Evolutionary conservation across 2,888 invertebrate species (phyloP).

Genomic region (Tanytarsus gracilentus): DNA sequence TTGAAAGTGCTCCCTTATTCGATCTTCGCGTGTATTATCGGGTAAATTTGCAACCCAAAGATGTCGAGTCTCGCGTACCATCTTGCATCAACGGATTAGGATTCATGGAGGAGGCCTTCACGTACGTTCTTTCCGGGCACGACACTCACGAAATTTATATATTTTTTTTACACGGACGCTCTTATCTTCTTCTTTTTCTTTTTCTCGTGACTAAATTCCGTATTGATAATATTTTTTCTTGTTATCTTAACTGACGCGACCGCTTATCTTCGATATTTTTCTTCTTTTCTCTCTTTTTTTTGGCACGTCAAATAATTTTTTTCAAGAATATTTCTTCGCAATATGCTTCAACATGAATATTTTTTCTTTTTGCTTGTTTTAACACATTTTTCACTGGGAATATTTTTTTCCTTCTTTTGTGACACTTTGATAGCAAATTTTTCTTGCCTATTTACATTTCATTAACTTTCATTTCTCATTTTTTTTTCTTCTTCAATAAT

Average conservation of each 20-base stretch:
- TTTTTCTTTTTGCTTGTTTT: neutral
- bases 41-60: slow-evolving; percentile 99
- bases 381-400: neutral
- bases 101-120: slow-evolving; percentile 54
- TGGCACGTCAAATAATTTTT: slow-evolving; percentile 16
- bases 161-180: neutral
- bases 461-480: neutral
- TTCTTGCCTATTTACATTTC: slow-evolving; percentile 2
- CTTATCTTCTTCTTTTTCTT: neutral
- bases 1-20: slow-evolving; percentile 95
- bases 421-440: neutral
- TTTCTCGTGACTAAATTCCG: neutral
- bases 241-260: slow-evolving; percentile 1
- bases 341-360: neutral
- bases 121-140: neutral
- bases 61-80: slow-evolving; percentile 99
- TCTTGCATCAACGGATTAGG: slow-evolving; percentile 87
- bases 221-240: neutral
- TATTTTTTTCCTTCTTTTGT: neutral
- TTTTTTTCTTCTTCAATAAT: neutral
- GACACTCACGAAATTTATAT: neutral
- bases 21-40: slow-evolving; percentile 97
- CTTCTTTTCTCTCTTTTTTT: neutral
- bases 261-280: neutral
- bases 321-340: neutral